These are phyloP conservation scores for Ia io DNA, from an alignment of 2,113 vertebrate species.

Conservation along the genomic window DNA sequence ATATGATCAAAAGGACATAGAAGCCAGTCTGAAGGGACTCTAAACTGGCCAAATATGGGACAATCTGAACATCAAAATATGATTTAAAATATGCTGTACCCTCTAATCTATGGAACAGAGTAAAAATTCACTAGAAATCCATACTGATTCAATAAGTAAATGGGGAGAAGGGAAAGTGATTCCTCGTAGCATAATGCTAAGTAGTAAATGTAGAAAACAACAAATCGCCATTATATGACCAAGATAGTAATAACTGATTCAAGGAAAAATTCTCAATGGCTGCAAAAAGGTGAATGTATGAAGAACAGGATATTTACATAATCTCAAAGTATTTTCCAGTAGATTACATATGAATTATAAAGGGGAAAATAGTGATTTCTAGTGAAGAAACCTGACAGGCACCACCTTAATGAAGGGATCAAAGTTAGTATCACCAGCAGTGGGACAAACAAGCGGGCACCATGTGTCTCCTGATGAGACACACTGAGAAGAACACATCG, in stretches of 20 bases:
- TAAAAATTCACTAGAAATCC: not conserved
- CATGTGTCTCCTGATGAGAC: not conserved
- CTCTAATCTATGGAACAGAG: not conserved
- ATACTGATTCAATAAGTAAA: not conserved
- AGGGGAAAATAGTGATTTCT: not conserved
- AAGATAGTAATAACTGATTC: not conserved
- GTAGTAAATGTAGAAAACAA: not conserved
- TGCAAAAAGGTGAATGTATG: not conserved
- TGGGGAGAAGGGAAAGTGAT: not conserved
- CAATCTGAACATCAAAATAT: not conserved
- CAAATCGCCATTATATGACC: not conserved
- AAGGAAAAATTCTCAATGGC: not conserved
- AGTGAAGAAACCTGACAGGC: not conserved
- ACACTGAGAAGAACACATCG: not conserved
- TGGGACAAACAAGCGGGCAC: not conserved
- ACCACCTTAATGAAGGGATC: not conserved
- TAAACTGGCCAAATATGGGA: not conserved
- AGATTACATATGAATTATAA: not conserved
- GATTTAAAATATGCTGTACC: not conserved
- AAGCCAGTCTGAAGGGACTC: not conserved
- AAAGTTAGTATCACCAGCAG: not conserved
- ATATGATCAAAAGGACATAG: not conserved
- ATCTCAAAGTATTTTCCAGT: not conserved
- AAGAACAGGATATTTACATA: not conserved
- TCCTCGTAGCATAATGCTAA: not conserved